A percentile compares a stretch with the other conserved stretches of the same genome.
Conservation (phyloP, 2,797 vertebrate species). For the Eospalax fontanierii region DNA sequence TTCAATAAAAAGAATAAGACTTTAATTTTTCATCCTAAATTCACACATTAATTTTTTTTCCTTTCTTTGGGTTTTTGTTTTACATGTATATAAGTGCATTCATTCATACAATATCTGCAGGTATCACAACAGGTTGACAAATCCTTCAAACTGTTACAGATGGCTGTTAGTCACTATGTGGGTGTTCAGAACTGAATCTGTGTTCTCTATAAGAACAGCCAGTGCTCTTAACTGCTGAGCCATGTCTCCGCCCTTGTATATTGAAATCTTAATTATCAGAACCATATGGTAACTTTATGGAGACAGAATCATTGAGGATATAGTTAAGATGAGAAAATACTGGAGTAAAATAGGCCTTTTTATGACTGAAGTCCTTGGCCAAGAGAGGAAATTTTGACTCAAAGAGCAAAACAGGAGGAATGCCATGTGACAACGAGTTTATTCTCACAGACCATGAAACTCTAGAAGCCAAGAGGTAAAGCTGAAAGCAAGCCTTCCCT, state of each 20-base stretch:
- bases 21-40: not conserved
- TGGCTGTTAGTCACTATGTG: too few relatives aligned
- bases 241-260: too few relatives aligned
- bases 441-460: not conserved
- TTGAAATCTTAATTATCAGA: not conserved
- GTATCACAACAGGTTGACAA: too few relatives aligned
- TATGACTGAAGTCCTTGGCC: not conserved
- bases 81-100: too few relatives aligned
- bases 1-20: too few relatives aligned
- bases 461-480: not conserved
- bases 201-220: too few relatives aligned
- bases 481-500: too few relatives aligned
- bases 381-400: not conserved
- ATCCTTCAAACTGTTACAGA: too few relatives aligned
- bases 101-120: too few relatives aligned
- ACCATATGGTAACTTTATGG: not conserved
- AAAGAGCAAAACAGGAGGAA: not conserved
- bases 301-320: not conserved
- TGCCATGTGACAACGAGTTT: not conserved
- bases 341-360: not conserved
- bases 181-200: too few relatives aligned
- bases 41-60: not conserved
- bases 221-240: too few relatives aligned
- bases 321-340: slow-evolving; percentile 23
- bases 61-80: too few relatives aligned